Evolutionary conservation across 2,113 vertebrate genomes (phyloP).

Genomic region (Amblyopsis rosae): DNA sequence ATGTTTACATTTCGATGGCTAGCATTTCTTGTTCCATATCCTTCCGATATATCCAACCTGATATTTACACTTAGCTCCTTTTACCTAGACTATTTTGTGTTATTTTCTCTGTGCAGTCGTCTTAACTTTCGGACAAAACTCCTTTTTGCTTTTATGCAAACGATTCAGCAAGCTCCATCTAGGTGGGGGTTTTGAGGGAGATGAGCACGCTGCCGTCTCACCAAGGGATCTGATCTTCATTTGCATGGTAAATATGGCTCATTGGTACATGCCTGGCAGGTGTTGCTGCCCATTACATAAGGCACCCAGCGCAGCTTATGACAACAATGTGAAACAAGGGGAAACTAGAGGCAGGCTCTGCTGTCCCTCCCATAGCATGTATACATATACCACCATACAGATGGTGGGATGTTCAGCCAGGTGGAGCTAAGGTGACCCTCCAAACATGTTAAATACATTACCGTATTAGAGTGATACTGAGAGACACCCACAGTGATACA

Average conservation of each 20-base stretch:
- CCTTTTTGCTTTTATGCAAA: conserved; percentile 50
- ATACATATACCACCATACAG: too few relatives aligned
- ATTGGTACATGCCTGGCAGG: not conserved
- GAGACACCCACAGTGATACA: too few relatives aligned
- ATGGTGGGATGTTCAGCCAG: too few relatives aligned
- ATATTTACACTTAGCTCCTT: not conserved
- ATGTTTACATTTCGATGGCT: not conserved
- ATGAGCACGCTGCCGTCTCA: not conserved
- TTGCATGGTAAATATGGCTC: conserved; percentile 51
- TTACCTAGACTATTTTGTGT: not conserved
- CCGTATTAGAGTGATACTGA: too few relatives aligned
- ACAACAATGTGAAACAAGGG: not conserved
- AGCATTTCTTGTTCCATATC: not conserved
- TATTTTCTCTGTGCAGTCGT: conserved; percentile 17
- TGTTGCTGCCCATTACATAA: not conserved
- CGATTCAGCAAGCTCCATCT: not conserved
- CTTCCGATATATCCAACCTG: not conserved
- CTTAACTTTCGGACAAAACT: conserved; percentile 17
- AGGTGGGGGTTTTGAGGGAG: not conserved
- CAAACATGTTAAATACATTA: too few relatives aligned
- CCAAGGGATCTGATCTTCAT: conserved; percentile 9
- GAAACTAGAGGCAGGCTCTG: not conserved
- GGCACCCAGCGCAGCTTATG: not conserved
- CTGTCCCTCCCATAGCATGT: too few relatives aligned
- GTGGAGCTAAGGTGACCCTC: too few relatives aligned